Evolutionary conservation across 1,140 invertebrate genomes (phyloP).

Genomic region (Scaptodrosophila lebanonensis): DNA sequence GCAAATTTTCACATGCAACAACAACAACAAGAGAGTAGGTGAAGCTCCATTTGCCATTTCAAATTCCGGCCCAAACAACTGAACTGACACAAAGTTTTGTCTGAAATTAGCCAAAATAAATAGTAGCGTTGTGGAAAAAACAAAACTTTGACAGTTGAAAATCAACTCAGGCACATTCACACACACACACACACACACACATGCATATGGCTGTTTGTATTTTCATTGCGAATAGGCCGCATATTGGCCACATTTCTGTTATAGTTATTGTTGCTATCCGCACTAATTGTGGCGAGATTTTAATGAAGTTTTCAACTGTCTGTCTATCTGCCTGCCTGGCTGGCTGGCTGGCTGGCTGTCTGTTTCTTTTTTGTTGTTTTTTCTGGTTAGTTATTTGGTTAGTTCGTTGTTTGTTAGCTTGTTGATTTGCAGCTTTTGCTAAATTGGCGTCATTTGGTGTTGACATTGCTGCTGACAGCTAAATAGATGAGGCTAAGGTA

Average conservation of each 20-base stretch:
- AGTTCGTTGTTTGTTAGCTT: too few relatives aligned
- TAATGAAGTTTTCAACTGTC: slow-evolving; percentile 59
- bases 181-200: slow-evolving; percentile 11
- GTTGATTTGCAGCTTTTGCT: slow-evolving; percentile 33
- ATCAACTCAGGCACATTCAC: slow-evolving; percentile 29
- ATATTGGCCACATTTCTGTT: slow-evolving; percentile 1
- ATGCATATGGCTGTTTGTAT: background rate
- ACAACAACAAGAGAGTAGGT: background rate
- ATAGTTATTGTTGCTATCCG: slow-evolving; percentile 8
- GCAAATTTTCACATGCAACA: slow-evolving; percentile 70
- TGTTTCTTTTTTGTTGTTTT: too few relatives aligned
- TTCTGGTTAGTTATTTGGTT: too few relatives aligned
- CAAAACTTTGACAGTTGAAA: slow-evolving; percentile 62
- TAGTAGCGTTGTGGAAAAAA: slow-evolving; percentile 25
- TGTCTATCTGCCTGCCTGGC: too few relatives aligned
- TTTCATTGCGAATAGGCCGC: background rate
- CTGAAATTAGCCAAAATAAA: slow-evolving; percentile 66
- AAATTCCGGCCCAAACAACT: background rate
- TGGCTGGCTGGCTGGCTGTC: too few relatives aligned
- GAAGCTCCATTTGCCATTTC: background rate
- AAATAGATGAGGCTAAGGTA: background rate
- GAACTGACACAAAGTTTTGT: slow-evolving; percentile 6
- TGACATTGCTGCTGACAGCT: slow-evolving; percentile 19
- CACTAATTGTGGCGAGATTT: slow-evolving; percentile 56
- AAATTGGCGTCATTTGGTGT: slow-evolving; percentile 50